phyloP scores from a whole-genome alignment of 2,113 vertebrate species.

The Marcusenius ussheri region DNA sequence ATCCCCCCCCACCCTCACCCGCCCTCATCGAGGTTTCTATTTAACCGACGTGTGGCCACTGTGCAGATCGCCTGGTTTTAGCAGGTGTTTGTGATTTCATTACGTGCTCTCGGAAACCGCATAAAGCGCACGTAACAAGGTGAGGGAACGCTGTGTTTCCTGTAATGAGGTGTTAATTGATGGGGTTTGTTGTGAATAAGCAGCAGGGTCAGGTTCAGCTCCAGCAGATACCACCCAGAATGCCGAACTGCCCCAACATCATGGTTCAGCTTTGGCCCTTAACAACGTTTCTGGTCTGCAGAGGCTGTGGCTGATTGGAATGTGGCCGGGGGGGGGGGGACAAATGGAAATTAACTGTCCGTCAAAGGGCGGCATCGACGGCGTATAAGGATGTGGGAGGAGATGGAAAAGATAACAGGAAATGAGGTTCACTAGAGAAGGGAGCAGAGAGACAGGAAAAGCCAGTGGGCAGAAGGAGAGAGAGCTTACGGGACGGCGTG shows the following conservation, averaged over 20 bases:
- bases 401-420: slow-evolving; percentile 26
- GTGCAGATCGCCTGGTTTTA: background rate
- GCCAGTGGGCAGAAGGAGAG: slow-evolving; percentile 4
- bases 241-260: background rate
- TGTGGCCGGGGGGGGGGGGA: background rate
- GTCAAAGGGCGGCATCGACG: background rate
- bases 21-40: background rate
- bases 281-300: background rate
- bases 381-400: slow-evolving; percentile 19
- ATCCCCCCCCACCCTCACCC: background rate
- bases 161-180: background rate
- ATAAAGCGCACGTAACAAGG: background rate
- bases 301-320: background rate
- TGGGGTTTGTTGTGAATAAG: background rate
- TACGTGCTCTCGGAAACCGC: background rate
- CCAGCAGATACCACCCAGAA: background rate
- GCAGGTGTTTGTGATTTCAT: background rate
- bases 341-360: background rate
- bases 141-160: background rate
- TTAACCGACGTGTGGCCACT: background rate
- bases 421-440: slow-evolving; percentile 23
- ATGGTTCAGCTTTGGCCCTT: background rate
- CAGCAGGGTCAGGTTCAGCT: background rate
- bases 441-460: slow-evolving; percentile 15
- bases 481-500: background rate